Base-by-base conservation (phyloP, 1,140 invertebrate species). In the Reticulitermes speratus region DNA sequence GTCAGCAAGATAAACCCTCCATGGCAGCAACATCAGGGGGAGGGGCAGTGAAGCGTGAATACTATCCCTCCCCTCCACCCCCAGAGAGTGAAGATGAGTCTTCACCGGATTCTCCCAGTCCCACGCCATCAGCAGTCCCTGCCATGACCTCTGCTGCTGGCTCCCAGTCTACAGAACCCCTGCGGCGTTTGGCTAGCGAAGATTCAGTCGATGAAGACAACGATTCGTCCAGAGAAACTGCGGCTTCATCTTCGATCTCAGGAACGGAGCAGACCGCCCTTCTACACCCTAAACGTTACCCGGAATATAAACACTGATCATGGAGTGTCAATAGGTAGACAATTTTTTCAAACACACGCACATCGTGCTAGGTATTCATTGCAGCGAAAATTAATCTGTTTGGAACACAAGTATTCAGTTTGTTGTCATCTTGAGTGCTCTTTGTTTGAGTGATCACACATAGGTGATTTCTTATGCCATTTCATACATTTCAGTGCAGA, bases 261-360 rank as follows among this genome's bases (percentile, higher is more conserved):
- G 84, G 84, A 9, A 83, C 90, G 44, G 90, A 90, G 87, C 90
- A 90, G 88, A 90, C 90, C 48, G 90, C 90, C 88, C 90, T 91
- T 88, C 89, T 91, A 87, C 87, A 90, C 75, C 91, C 91, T 86
- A 92, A 92, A 89, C 91, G 92, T 88, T 93, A 93, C 90, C 93
- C 93, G 88, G 93, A 93, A 91, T 93, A 93, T 91, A 93, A 93
- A 90, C 93, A 93, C 92, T 93, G 93, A 93, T 93, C 45, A 52
- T 44, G 85, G 69, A 82, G 44, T 32, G 48, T 52, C 25, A 8
- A 11, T 52, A 84, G 83, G 45, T 45, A 52, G 38, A 48, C 38
- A 45, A 52, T 52, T 84, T 59, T 52, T 52, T 84, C n/a, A 19
- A 55, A 84, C 12, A 84, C 48, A 75, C 65, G 19, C 14, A 30